Evolutionary conservation across 2,797 vertebrate species (phyloP).

Genomic region (Urosaurus nigricauda): DNA sequence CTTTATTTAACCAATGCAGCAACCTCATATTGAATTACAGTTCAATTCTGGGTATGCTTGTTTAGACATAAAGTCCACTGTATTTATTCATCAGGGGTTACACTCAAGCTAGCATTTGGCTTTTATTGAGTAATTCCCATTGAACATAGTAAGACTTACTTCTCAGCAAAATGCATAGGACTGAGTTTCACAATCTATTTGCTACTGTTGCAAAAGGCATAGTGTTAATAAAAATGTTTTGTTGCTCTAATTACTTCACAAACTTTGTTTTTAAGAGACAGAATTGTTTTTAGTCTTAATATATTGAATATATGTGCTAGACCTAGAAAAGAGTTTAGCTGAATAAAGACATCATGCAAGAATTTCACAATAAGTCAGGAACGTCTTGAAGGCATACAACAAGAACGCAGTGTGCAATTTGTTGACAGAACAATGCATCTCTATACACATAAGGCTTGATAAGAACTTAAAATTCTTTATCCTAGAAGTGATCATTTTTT

Average conservation of each 20-base stretch:
- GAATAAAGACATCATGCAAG: neutral
- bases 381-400: too few relatives aligned
- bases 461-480: neutral
- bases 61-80: neutral
- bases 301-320: neutral
- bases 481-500: conserved; percentile 22
- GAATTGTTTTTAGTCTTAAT: neutral
- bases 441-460: neutral
- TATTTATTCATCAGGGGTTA: conserved; percentile 2
- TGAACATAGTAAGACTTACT: neutral
- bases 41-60: neutral
- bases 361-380: neutral
- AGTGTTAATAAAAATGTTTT: neutral
- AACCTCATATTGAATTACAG: neutral
- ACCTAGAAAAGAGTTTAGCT: neutral
- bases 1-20: neutral
- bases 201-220: neutral
- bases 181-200: neutral
- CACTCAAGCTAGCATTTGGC: neutral
- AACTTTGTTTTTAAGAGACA: neutral
- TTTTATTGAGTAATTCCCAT: neutral
- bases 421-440: neutral
- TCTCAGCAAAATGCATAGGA: neutral
- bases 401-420: neutral
- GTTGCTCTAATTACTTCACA: neutral